Conservation (phyloP, 2,888 invertebrate genomes). For the Heterodera filipjevi region DNA sequence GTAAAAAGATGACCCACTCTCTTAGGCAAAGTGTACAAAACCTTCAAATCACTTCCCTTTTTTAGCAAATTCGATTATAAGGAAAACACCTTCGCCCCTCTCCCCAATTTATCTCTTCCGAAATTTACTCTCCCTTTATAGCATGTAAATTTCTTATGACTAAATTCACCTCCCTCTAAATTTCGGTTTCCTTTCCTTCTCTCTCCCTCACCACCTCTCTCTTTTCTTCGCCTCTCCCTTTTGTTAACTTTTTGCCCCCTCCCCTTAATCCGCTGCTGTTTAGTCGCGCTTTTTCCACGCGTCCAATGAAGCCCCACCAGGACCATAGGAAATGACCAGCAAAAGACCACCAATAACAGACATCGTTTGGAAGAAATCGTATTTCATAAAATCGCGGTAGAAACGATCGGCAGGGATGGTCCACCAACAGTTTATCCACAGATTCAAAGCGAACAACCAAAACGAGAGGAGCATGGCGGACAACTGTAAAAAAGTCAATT, state of each 20-base stretch:
- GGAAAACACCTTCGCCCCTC: too few relatives aligned
- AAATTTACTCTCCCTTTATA: background rate
- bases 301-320: conserved; percentile 98
- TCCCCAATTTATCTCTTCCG: too few relatives aligned
- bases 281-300: conserved; percentile 99
- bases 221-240: background rate
- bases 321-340: conserved; percentile 96
- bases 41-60: too few relatives aligned
- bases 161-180: background rate
- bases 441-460: conserved; percentile 82
- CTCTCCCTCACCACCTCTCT: background rate
- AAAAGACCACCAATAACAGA: conserved; percentile 94
- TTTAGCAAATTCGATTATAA: too few relatives aligned
- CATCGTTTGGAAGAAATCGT: conserved; percentile 97
- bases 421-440: conserved; percentile 99
- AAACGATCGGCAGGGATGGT: conserved; percentile 84
- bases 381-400: conserved; percentile 97
- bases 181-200: background rate
- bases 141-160: too few relatives aligned
- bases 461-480: conserved; percentile 90
- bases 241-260: background rate
- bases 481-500: conserved; percentile 68
- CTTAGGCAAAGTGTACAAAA: too few relatives aligned
- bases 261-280: background rate
- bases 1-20: too few relatives aligned